phyloP scores from a whole-genome alignment of 2,113 vertebrate genomes.

The Psilopogon haemacephalus region DNA sequence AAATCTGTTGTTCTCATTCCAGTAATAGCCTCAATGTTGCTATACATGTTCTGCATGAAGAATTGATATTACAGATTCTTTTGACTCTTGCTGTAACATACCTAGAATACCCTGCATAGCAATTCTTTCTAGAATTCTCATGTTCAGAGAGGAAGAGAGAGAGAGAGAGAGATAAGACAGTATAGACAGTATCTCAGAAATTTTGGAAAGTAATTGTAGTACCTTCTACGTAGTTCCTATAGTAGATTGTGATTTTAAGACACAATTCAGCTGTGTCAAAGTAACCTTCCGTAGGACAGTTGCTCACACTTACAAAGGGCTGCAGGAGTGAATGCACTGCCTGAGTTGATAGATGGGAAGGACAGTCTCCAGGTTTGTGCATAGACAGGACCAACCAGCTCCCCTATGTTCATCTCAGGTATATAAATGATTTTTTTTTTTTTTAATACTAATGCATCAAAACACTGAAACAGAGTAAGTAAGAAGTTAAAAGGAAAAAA shows the following conservation, averaged over 20 bases:
- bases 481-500: neutral
- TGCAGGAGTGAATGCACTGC: neutral
- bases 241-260: neutral
- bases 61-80: neutral
- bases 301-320: neutral
- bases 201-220: neutral
- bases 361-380: neutral
- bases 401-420: neutral
- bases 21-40: neutral
- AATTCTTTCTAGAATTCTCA: neutral
- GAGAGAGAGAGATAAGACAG: rapidly evolving
- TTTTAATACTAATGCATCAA: neutral
- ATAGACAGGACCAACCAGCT: neutral
- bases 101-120: neutral
- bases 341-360: neutral
- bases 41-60: neutral
- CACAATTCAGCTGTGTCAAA: neutral
- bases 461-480: neutral
- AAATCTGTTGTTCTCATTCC: neutral
- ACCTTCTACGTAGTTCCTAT: neutral
- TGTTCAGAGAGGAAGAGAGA: neutral
- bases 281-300: neutral
- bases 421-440: neutral
- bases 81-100: conserved; percentile 26
- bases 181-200: neutral